Evolutionary conservation across 2,888 invertebrate genomes (phyloP).

Genomic region (Anorthoa munda): DNA sequence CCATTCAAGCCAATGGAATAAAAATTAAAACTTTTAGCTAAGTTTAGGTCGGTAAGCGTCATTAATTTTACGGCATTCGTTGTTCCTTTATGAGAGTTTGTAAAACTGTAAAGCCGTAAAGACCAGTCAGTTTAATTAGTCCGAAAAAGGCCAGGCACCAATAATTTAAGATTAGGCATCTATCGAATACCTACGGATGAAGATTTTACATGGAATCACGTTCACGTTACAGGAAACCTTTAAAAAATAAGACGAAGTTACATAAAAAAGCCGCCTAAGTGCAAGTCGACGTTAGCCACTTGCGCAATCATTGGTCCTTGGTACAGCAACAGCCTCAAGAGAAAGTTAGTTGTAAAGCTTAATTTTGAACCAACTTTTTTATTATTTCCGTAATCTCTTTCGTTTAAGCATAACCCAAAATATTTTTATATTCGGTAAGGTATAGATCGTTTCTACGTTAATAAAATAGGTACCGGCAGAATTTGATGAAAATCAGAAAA

Average conservation of each 20-base stretch:
- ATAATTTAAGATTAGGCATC: not conserved
- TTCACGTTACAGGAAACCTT: not conserved
- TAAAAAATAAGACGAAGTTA: not conserved
- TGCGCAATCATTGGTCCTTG: not conserved
- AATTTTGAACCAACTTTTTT: not conserved
- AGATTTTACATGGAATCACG: not conserved
- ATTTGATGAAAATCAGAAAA: not conserved
- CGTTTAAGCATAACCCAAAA: no score
- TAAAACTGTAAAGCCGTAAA: not conserved
- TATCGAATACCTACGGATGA: not conserved
- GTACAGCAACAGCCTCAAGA: not conserved
- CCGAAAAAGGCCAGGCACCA: not conserved
- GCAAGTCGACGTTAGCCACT: not conserved
- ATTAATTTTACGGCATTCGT: not conserved
- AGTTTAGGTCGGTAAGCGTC: not conserved
- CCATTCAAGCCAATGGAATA: conserved; percentile 12
- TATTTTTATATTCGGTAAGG: no score
- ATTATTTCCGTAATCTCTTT: no score
- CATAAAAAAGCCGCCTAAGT: not conserved
- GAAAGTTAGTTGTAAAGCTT: not conserved
- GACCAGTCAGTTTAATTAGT: not conserved
- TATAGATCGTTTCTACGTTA: no score
- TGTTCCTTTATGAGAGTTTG: not conserved
- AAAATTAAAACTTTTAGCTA: not conserved
- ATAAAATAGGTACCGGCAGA: not conserved